Evolutionary conservation across 2,888 invertebrate genomes (phyloP).

Genomic region (Acanthopleura granulata): DNA sequence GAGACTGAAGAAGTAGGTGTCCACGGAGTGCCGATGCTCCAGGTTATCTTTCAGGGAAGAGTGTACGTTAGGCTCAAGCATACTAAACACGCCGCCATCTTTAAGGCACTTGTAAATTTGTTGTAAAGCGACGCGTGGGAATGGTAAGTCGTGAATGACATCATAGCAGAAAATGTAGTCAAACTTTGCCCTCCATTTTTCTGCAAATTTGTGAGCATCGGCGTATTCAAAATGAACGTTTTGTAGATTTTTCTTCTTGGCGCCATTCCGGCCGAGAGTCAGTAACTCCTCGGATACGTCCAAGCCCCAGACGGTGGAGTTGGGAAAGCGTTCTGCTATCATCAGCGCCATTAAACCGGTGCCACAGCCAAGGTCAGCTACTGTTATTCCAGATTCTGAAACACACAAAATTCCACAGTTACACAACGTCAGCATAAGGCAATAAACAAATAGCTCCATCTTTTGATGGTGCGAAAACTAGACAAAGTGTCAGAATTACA

Average conservation of each 20-base stretch:
- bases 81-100: constrained; percentile 26
- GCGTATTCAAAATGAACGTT: constrained; percentile 27
- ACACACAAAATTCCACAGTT: neutral
- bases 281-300: neutral
- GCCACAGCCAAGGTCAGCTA: constrained; percentile 20
- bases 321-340: constrained; percentile 14
- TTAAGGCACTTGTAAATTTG: constrained; percentile 28
- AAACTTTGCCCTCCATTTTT: constrained; percentile 22
- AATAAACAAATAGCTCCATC: no score
- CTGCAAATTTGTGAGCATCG: constrained; percentile 29
- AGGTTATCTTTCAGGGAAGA: constrained; percentile 12
- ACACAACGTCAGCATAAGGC: no score
- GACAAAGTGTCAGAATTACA: no score
- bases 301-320: neutral
- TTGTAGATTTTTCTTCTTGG: neutral
- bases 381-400: constrained; percentile 3
- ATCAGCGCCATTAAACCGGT: neutral
- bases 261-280: constrained; percentile 4
- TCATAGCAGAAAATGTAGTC: constrained; percentile 30
- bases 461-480: no score
- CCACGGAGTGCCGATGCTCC: neutral
- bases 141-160: constrained; percentile 32
- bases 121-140: constrained; percentile 28
- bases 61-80: constrained; percentile 29
- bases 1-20: neutral